Percentiles rank a stretch among this genome's conserved stretches.
These are phyloP conservation scores for Lacerta viridis DNA, from an alignment of 2,797 vertebrate genomes.

Conservation along the genomic window DNA sequence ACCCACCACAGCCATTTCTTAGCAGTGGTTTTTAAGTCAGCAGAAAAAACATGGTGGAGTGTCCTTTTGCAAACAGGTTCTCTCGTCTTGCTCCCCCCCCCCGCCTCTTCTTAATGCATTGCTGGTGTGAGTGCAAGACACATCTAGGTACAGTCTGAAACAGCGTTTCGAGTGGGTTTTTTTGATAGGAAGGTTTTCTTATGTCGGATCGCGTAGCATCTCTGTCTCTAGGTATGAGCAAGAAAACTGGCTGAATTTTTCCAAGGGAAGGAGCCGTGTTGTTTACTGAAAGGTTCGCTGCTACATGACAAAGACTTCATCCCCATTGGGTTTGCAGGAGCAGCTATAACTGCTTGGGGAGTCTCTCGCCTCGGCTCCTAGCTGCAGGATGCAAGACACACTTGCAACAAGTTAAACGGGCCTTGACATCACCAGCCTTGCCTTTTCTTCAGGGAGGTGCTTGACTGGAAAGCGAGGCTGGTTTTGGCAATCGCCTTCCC, in stretches of 20 bases:
- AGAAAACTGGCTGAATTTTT: conserved; percentile 42
- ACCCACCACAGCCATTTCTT: not conserved
- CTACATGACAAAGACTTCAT: conserved; percentile 42
- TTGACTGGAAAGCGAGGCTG: not conserved
- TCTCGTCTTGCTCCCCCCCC: no score
- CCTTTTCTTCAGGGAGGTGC: not conserved
- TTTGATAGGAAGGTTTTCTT: conserved; percentile 45
- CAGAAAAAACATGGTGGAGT: not conserved
- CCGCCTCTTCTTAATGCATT: not conserved
- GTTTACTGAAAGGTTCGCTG: conserved; percentile 44
- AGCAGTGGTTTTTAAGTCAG: not conserved
- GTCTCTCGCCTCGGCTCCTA: conserved; percentile 28
- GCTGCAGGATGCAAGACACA: conserved; percentile 3
- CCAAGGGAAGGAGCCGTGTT: conserved; percentile 39
- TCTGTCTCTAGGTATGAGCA: conserved; percentile 32
- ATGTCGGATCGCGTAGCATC: not conserved
- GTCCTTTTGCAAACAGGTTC: not conserved
- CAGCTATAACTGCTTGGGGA: conserved; percentile 49
- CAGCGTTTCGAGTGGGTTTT: conserved; percentile 1
- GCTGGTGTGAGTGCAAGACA: not conserved
- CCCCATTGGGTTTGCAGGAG: conserved; percentile 38
- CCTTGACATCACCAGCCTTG: not conserved
- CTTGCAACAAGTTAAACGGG: conserved; percentile 13
- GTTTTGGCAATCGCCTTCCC: conserved; percentile 40
- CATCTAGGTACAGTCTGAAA: not conserved